These are phyloP conservation scores for Lipophrys pholis DNA, from an alignment of 2,113 vertebrate species.

Conservation along the genomic window DNA sequence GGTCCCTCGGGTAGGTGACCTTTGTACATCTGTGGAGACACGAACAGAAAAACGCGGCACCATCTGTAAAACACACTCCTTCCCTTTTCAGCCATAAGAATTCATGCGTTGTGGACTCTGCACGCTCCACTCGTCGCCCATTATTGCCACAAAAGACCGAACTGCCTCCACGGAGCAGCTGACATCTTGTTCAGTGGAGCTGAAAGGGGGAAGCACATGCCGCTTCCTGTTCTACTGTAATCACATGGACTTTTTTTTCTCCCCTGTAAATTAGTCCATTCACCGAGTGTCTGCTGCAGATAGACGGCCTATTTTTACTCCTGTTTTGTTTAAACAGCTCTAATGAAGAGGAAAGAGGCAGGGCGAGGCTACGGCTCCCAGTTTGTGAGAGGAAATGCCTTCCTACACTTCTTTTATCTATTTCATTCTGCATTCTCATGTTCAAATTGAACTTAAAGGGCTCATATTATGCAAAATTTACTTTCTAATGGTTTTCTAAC, in stretches of 20 bases:
- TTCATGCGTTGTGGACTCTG: not conserved
- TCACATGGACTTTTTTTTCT: slow-evolving; percentile 1
- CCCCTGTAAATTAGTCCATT: slow-evolving; percentile 7
- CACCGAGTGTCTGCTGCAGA: slow-evolving; percentile 24
- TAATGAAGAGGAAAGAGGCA: slow-evolving; percentile 44
- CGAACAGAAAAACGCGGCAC: not conserved
- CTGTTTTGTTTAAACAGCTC: slow-evolving; percentile 41
- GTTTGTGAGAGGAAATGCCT: slow-evolving; percentile 16
- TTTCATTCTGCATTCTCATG: slow-evolving; percentile 20
- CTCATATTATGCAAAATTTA: no score
- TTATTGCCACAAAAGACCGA: slow-evolving; percentile 15
- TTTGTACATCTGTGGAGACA: slow-evolving; percentile 89
- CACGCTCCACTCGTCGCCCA: slow-evolving; percentile 11
- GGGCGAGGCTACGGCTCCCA: slow-evolving; percentile 18
- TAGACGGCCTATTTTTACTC: slow-evolving; percentile 40
- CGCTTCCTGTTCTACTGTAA: slow-evolving; percentile 24
- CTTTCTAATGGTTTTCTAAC: no score
- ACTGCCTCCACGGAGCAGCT: slow-evolving; percentile 27
- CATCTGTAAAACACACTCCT: not conserved
- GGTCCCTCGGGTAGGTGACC: slow-evolving; percentile 89
- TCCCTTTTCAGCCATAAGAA: not conserved
- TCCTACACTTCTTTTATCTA: not conserved
- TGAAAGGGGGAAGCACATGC: slow-evolving; percentile 6
- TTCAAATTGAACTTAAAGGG: not conserved
- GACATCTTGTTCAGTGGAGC: slow-evolving; percentile 27